These are phyloP conservation scores for Xyrichtys novacula DNA, from an alignment of 2,797 vertebrate species.

Conservation along the genomic window DNA sequence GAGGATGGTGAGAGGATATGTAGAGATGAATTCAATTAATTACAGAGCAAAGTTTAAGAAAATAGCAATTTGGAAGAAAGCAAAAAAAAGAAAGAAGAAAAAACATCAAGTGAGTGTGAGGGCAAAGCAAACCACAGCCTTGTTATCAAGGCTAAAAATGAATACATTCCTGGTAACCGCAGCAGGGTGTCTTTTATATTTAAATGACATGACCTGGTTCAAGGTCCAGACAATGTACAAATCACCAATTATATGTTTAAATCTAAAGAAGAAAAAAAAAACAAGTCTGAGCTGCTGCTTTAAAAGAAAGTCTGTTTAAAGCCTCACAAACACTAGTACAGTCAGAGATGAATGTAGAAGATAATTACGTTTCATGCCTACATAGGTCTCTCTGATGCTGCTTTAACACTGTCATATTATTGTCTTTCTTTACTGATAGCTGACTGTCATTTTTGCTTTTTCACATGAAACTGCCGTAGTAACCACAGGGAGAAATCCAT, in stretches of 20 bases:
- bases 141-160: conserved; percentile 12
- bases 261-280: conserved; percentile 1
- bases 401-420: conserved; percentile 17
- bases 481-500: conserved; percentile 25
- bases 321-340: conserved; percentile 3
- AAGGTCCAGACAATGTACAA: background rate
- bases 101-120: background rate
- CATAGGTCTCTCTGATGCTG: conserved; percentile 9
- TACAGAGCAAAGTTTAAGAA: conserved; percentile 2
- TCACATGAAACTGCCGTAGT: conserved; percentile 52
- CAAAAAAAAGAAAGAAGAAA: background rate
- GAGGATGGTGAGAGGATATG: conserved; percentile 26
- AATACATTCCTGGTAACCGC: conserved; percentile 17
- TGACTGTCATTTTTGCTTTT: background rate
- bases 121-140: conserved; percentile 17
- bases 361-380: conserved; percentile 50
- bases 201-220: conserved; percentile 6
- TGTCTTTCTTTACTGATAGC: background rate
- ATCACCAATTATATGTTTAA: conserved; percentile 15
- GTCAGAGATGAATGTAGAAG: conserved; percentile 13
- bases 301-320: conserved; percentile 5
- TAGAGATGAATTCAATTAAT: conserved; percentile 31
- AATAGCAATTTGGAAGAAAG: conserved; percentile 13
- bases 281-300: conserved; percentile 15
- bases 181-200: background rate